A percentile compares a stretch with the other conserved stretches of the same genome.
These are phyloP conservation scores for Drosophila rhopaloa DNA, from an alignment of 1,140 invertebrate genomes.

Conservation along the genomic window DNA sequence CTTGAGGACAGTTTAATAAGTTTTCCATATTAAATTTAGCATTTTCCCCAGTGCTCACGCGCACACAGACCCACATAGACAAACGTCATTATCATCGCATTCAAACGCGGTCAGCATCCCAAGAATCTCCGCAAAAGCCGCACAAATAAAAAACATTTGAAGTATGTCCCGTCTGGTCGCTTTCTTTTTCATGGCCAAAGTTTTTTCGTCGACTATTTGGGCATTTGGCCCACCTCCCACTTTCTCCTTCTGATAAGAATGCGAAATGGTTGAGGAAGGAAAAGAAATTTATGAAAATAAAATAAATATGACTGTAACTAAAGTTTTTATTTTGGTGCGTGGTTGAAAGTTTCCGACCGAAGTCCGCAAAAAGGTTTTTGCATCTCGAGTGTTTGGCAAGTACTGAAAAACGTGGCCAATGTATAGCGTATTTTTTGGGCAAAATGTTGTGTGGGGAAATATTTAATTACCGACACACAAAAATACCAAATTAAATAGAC, in stretches of 20 bases:
- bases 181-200: slow-evolving; percentile 25
- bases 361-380: slow-evolving; percentile 39
- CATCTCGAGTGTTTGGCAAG: slow-evolving; percentile 60
- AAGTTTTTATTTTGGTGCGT: slow-evolving; percentile 57
- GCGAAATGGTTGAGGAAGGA: slow-evolving; percentile 60
- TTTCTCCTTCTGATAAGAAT: slow-evolving; percentile 64
- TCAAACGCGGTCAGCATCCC: slow-evolving; percentile 54
- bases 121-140: slow-evolving; percentile 38
- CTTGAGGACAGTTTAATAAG: slow-evolving; percentile 65
- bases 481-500: slow-evolving; percentile 45
- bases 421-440: slow-evolving; percentile 12
- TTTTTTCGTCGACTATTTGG: slow-evolving; percentile 48
- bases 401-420: slow-evolving; percentile 44
- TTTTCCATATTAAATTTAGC: slow-evolving; percentile 67
- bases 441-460: slow-evolving; percentile 8
- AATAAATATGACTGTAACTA: slow-evolving; percentile 65
- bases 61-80: slow-evolving; percentile 22
- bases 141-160: slow-evolving; percentile 30
- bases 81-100: slow-evolving; percentile 43
- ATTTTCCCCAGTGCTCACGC: slow-evolving; percentile 31
- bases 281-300: slow-evolving; percentile 66
- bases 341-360: slow-evolving; percentile 37
- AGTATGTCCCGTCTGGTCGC: slow-evolving; percentile 56
- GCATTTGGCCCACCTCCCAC: not conserved
- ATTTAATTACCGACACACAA: slow-evolving; percentile 52